Conservation (phyloP, 2,888 invertebrate species). For the Rhaphigaster nebulosa region DNA sequence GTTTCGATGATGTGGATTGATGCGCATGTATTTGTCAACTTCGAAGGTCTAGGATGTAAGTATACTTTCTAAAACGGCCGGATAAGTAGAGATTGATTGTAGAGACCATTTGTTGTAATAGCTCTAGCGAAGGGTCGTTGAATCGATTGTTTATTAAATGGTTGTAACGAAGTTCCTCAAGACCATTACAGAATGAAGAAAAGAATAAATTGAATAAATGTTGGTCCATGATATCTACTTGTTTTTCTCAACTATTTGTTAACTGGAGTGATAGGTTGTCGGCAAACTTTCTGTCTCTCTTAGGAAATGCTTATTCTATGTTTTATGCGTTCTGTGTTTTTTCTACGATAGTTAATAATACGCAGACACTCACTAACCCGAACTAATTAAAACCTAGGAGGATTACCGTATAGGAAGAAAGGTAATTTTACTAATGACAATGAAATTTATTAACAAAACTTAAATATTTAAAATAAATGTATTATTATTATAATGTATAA, state of each 20-base stretch:
- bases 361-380: no score
- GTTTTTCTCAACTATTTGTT: background rate
- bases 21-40: background rate
- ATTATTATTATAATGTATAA: no score
- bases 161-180: background rate
- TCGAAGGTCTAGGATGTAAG: background rate
- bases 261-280: background rate
- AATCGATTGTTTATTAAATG: background rate
- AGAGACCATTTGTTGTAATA: background rate
- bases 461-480: no score
- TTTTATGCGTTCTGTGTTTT: no score
- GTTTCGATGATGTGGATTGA: background rate
- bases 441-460: no score
- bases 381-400: no score
- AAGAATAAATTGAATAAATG: background rate
- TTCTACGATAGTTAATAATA: no score
- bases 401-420: no score
- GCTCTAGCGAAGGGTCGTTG: background rate
- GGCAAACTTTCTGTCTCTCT: no score
- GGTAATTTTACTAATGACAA: no score
- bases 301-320: no score
- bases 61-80: background rate
- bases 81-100: background rate
- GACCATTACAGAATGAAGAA: background rate
- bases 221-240: no score